phyloP scores from a whole-genome alignment of 1,140 invertebrate species.

The Drosophila ogumai region DNA sequence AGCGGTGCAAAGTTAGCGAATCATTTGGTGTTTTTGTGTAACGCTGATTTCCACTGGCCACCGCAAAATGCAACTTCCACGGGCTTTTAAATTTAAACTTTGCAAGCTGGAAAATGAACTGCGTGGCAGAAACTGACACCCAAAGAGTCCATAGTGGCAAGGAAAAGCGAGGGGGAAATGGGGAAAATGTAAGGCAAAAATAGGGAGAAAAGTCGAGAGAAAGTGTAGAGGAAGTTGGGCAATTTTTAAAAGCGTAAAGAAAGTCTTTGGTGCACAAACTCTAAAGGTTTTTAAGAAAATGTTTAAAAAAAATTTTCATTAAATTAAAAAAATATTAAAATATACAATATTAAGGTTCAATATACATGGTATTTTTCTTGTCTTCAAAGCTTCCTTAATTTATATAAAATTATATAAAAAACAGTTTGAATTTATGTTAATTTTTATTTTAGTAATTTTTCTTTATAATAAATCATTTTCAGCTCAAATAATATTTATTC shows the following conservation, averaged over 20 bases:
- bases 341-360: not conserved
- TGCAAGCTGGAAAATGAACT: slow-evolving; percentile 31
- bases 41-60: slow-evolving; percentile 42
- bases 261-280: not conserved
- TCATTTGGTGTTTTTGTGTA: slow-evolving; percentile 54
- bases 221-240: not conserved
- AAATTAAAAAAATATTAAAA: too few relatives aligned
- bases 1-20: slow-evolving; percentile 35
- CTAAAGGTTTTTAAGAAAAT: not conserved
- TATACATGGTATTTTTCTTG: not conserved
- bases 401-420: too few relatives aligned
- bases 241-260: not conserved
- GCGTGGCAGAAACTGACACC: slow-evolving; percentile 16
- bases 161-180: not conserved
- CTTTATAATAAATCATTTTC: not conserved
- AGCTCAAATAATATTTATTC: too few relatives aligned
- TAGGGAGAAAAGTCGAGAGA: not conserved
- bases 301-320: not conserved
- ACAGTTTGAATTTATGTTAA: too few relatives aligned
- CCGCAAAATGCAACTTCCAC: slow-evolving; percentile 44
- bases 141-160: not conserved
- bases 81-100: slow-evolving; percentile 42
- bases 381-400: not conserved
- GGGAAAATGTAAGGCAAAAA: not conserved
- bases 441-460: too few relatives aligned